Evolutionary conservation across 37 sponge, comb jelly and placozoan species (phyloP), one percentile per base, ranked within the genome.

Genomic region (Aplysina aerophoba): DNA sequence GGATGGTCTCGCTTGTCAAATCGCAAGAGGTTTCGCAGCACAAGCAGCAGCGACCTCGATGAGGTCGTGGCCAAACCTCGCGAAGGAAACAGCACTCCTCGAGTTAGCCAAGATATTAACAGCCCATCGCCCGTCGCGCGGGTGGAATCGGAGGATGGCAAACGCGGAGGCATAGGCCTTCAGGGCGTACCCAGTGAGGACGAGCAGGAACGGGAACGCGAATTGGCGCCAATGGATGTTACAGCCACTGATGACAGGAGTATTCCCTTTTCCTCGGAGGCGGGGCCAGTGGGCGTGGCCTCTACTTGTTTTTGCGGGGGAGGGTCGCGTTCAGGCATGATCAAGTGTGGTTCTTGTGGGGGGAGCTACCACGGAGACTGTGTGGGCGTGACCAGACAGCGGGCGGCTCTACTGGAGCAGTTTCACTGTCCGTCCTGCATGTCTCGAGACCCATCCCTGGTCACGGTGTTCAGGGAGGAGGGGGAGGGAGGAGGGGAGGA

Each of bases 361-460:
- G 75, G 82, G 14, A 79, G 89, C 81, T 94, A 84, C 85, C 95
- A 94, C 59, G 89, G 90, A 16, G 65, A 82, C 31, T 94, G 95
- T 79, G 87, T 94, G 0, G 93, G 93, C 37, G 81, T 94, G 25
- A 86, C 92, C 0, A 68, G 80, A 0, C 81, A 82, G 63, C 83
- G 58, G 61, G 93, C 91, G 19, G 28, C 79, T 21, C 13, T 17
- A n/a, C 34, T 94, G 55, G 82, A 91, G 61, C 56, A 81, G 81
- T 93, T 87, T 68, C 87, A 78, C 85, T 93, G 93, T 61, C 83
- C 87, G 0, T 57, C 75, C 34, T 93, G 93, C 78, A 75, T 82
- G 60, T 79, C 67, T 44, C 59, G 73, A n/a, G 71, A 89, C 71
- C 79, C 90, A 37, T 67, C 58, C 17, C 57, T 88, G 27, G 65